phyloP scores from a whole-genome alignment of 2,797 vertebrate species.

The Nothura maculosa region DNA sequence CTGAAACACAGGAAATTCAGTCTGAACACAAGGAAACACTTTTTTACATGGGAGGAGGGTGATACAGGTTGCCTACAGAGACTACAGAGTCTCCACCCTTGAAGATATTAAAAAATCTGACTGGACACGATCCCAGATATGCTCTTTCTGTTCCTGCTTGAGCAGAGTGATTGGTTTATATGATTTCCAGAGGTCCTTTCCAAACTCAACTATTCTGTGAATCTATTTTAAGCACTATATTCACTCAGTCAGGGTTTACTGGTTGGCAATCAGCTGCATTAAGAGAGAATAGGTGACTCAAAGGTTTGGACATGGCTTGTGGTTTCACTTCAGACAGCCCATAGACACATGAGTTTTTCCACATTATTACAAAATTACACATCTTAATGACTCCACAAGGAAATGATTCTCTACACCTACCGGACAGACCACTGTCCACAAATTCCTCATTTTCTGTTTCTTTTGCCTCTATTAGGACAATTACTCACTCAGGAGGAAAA shows the following conservation, averaged over 20 bases:
- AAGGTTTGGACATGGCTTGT: neutral
- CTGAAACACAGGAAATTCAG: too few species aligned
- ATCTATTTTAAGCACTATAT: neutral
- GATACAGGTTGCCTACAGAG: neutral
- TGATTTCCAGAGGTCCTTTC: neutral
- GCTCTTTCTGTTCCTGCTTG: neutral
- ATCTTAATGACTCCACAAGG: conserved; percentile 4
- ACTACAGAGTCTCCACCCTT: neutral
- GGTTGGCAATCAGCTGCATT: neutral
- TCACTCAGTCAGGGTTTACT: neutral
- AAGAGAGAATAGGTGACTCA: conserved; percentile 2
- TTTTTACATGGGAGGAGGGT: too few species aligned
- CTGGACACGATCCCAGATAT: too few species aligned
- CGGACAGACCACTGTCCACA: neutral
- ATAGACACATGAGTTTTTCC: conserved; percentile 4
- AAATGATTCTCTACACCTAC: neutral
- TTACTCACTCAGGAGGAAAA: neutral
- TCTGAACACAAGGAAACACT: too few species aligned
- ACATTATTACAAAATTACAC: neutral
- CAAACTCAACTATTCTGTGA: neutral
- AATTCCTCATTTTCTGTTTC: neutral
- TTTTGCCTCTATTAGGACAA: conserved; percentile 34
- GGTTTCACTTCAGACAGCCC: conserved; percentile 19
- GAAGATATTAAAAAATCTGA: neutral
- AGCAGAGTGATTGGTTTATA: neutral